A percentile compares a stretch with the other conserved stretches of the same genome.
Conservation (phyloP, 2,888 invertebrate species). For the Calephelis perditalis region DNA sequence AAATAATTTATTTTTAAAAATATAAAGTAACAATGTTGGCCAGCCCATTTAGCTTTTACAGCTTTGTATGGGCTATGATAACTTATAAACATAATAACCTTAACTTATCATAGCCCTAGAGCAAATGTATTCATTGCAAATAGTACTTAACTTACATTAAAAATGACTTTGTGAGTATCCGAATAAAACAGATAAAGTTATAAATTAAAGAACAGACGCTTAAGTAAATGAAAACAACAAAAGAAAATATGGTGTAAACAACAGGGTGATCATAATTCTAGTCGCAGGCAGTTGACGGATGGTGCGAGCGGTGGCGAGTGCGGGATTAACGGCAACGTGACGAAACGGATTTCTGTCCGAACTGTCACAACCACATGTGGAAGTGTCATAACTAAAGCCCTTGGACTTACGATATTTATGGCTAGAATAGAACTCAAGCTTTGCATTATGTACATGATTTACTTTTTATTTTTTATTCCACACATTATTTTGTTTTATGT, state of each 20-base stretch:
- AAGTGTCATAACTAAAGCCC: background rate
- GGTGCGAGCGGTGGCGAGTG: constrained; percentile 34
- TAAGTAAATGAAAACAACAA: background rate
- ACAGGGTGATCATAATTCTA: constrained; percentile 35
- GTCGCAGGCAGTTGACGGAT: constrained; percentile 50
- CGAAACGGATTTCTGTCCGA: constrained; percentile 50
- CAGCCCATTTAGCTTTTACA: no score
- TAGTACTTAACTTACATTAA: no score
- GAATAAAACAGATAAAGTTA: no score
- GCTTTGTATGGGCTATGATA: no score
- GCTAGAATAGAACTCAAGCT: background rate
- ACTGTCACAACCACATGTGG: constrained; percentile 43
- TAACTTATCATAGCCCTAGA: no score
- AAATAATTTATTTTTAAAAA: no score
- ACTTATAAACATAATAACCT: no score
- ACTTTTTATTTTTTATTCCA: no score
- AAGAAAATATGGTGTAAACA: constrained; percentile 13
- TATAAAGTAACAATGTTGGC: no score
- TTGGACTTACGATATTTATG: constrained; percentile 1
- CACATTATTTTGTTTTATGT: no score
- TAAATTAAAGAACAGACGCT: constrained; percentile 9
- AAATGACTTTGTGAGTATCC: no score
- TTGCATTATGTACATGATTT: background rate
- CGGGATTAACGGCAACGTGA: constrained; percentile 37
- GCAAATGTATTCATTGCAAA: no score